Percentiles rank a stretch among this genome's conserved stretches.
These are phyloP conservation scores for Cyprinella venusta DNA, from an alignment of 2,797 vertebrate genomes.

Conservation along the genomic window DNA sequence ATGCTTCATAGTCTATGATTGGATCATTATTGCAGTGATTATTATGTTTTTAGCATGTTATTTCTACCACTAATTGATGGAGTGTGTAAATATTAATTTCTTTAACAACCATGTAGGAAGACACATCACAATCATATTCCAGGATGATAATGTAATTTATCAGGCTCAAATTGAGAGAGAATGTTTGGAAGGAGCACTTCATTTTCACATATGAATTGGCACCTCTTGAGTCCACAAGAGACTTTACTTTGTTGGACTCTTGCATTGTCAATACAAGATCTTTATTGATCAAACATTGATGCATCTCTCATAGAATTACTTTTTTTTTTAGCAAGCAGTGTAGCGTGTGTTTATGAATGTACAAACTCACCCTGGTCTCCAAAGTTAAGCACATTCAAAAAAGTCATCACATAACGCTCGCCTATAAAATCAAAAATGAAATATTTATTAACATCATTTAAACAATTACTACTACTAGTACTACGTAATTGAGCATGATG, in stretches of 20 bases:
- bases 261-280: no score
- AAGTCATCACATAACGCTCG: slow-evolving; percentile 97
- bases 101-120: no score
- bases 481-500: not conserved
- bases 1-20: not conserved
- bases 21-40: not conserved
- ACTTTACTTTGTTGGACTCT: not conserved
- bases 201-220: not conserved
- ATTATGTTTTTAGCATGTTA: not conserved
- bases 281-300: not conserved
- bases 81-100: no score
- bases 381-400: slow-evolving; percentile 95
- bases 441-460: not conserved
- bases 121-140: not conserved
- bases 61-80: not conserved
- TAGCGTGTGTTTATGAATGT: not conserved
- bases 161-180: not conserved
- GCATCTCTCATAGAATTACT: not conserved
- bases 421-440: slow-evolving; percentile 71
- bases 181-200: not conserved
- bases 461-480: not conserved
- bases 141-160: not conserved
- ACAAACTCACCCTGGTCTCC: slow-evolving; percentile 90
- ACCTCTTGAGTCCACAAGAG: not conserved
- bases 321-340: not conserved